These are phyloP conservation scores for Rhinopomastus cyanomelas DNA, from an alignment of 2,113 vertebrate genomes.

Conservation along the genomic window DNA sequence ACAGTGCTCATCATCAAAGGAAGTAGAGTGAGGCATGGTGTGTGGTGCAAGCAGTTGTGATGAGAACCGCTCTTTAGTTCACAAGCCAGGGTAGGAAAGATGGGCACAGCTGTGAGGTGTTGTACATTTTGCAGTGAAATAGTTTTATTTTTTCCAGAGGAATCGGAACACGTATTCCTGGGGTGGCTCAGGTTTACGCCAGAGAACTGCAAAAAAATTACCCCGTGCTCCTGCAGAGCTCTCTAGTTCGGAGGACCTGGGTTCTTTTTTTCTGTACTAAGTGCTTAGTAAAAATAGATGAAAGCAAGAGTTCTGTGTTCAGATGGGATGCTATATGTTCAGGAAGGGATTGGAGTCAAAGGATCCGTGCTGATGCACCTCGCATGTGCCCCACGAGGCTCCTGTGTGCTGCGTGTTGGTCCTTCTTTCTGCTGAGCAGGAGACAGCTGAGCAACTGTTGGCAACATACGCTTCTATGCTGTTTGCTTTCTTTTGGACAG, in stretches of 20 bases:
- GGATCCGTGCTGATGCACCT: constrained; percentile 13
- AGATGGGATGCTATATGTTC: constrained; percentile 18
- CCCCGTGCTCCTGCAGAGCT: not conserved
- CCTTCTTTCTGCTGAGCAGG: not conserved
- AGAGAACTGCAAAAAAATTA: not conserved
- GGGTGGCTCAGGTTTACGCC: not conserved
- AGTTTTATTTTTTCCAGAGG: not conserved
- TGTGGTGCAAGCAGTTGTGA: not conserved
- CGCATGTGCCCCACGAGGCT: not conserved
- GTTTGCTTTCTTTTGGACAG: constrained; percentile 3
- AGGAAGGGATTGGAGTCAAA: constrained; percentile 13
- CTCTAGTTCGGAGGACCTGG: not conserved
- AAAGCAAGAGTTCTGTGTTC: not conserved
- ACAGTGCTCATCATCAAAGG: not conserved
- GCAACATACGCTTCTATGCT: not conserved
- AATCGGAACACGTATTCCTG: not conserved
- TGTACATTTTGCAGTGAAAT: not conserved
- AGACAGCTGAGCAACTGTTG: not conserved
- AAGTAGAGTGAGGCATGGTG: constrained; percentile 6
- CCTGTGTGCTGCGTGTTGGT: not conserved
- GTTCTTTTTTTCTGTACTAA: not conserved
- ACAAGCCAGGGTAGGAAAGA: not conserved
- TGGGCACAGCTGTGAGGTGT: not conserved
- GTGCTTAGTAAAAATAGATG: constrained; percentile 33
- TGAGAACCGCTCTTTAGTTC: not conserved